Conservation (phyloP, 2,797 vertebrate species). For the Sebastes vulpes region DNA sequence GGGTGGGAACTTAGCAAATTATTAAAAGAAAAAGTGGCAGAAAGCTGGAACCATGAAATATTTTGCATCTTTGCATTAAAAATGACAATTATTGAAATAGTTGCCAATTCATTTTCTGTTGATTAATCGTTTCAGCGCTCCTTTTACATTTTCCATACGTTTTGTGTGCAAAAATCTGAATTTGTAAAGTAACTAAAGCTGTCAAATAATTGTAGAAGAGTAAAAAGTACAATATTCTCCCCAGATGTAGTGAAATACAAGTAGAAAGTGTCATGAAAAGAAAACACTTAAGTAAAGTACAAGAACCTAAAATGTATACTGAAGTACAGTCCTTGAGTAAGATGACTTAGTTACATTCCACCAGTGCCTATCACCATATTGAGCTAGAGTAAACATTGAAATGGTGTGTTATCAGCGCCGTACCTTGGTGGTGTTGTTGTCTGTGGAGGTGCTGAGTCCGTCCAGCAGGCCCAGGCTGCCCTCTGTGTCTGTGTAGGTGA, state of each 20-base stretch:
- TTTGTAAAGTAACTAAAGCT: too few relatives aligned
- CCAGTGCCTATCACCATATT: not conserved
- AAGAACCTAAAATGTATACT: too few relatives aligned
- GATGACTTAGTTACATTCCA: not conserved
- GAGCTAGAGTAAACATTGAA: not conserved
- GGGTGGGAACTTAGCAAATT: too few relatives aligned
- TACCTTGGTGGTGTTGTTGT: constrained; percentile 65
- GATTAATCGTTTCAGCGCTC: not conserved
- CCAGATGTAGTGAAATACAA: too few relatives aligned
- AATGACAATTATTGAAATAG: not conserved
- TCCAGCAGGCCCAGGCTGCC: constrained; percentile 95
- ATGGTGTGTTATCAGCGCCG: fast-evolving
- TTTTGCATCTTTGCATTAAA: too few relatives aligned
- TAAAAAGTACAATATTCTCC: not conserved
- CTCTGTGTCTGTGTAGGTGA: constrained; percentile 94
- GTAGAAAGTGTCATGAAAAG: not conserved
- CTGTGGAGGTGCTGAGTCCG: constrained; percentile 66
- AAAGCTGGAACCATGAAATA: too few relatives aligned
- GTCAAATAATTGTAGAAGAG: not conserved
- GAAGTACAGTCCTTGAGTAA: too few relatives aligned
- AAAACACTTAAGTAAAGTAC: not conserved
- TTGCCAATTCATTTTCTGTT: not conserved
- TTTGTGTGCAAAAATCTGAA: too few relatives aligned
- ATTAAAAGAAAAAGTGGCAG: too few relatives aligned
- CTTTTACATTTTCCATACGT: not conserved